Evolutionary conservation across 1,140 invertebrate genomes (phyloP).

Genomic region (Melipona quadrifasciata): DNA sequence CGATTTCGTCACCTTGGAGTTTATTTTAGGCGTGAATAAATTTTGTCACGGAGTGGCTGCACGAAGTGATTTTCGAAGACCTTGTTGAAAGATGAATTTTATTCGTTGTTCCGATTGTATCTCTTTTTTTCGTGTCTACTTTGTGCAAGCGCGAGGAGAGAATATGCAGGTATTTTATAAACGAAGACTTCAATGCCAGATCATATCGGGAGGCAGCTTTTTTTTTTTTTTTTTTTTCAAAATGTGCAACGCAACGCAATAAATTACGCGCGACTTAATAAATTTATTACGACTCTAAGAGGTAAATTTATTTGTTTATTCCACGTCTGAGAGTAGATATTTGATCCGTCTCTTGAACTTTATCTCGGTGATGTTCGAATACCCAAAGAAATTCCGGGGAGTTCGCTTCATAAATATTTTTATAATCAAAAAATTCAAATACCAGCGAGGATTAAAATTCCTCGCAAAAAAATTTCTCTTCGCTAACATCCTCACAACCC

Average conservation of each 20-base stretch:
- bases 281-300: neutral
- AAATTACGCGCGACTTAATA: neutral
- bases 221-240: neutral
- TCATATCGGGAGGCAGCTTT: neutral
- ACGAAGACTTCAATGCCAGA: slow-evolving; percentile 5
- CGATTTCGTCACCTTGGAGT: neutral
- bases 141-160: neutral
- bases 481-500: too few relatives aligned
- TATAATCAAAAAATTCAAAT: neutral
- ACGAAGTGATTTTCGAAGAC: neutral
- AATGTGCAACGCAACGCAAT: neutral
- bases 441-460: neutral
- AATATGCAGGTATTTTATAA: neutral
- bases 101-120: neutral
- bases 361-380: too few relatives aligned
- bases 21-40: neutral
- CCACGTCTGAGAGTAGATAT: neutral
- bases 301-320: slow-evolving; percentile 8
- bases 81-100: neutral
- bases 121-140: neutral
- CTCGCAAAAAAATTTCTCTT: neutral
- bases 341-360: neutral
- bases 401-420: neutral
- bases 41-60: neutral
- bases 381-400: neutral